These are phyloP conservation scores for Parasteatoda lunata DNA, from an alignment of 2,888 invertebrate genomes.

Conservation along the genomic window DNA sequence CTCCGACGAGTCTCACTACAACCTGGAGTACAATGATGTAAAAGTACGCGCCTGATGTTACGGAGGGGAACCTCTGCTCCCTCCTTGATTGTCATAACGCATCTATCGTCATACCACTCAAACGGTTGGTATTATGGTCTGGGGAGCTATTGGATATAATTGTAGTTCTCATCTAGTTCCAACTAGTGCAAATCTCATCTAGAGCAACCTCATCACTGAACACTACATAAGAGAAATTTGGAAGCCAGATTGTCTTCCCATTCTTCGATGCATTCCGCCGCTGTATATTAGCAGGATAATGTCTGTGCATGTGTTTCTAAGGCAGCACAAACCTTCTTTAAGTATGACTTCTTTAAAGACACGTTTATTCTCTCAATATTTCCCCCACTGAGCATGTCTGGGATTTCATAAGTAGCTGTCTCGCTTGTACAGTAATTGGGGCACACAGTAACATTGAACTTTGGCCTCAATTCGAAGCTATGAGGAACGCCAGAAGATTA, in stretches of 20 bases:
- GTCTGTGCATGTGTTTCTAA: not conserved
- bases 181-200: not conserved
- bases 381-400: not conserved
- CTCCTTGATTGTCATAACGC: not conserved
- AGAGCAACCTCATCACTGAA: not conserved
- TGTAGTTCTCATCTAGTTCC: not conserved
- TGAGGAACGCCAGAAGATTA: not conserved
- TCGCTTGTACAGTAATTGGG: not conserved
- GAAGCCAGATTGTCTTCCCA: not conserved
- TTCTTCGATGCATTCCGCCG: not conserved
- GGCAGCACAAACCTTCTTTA: not conserved
- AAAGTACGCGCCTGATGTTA: not conserved
- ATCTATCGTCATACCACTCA: not conserved
- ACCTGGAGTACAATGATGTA: not conserved
- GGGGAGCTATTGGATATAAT: not conserved
- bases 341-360: not conserved
- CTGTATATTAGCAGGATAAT: not conserved
- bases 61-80: not conserved
- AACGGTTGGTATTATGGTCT: not conserved
- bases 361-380: not conserved
- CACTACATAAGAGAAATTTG: not conserved
- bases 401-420: not conserved
- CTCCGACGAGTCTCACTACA: not conserved
- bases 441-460: not conserved
- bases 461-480: not conserved